Evolutionary conservation across 2,888 invertebrate species (phyloP), one percentile per base, ranked within the genome.

Genomic region (Aricia artaxerxes): DNA sequence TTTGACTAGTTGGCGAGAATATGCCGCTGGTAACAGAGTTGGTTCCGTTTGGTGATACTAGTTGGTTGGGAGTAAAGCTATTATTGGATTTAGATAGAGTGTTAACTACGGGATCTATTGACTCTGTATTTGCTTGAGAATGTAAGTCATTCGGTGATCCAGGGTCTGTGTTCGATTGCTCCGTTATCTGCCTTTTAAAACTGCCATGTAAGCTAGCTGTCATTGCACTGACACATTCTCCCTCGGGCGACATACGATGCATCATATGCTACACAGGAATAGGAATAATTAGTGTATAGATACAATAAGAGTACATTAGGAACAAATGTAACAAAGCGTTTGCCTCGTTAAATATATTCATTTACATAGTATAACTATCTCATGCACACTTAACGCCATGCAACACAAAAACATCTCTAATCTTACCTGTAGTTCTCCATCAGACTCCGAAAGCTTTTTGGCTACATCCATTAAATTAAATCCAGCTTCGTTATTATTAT

Each of bases 181-280:
- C 93, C 84, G 92, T 91, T 83, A 95, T 94, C 88, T 95, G 95
- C 84, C 95, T 89, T 89, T 95, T 95, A 88, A 95, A 95, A 89
- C 96, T 96, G 84, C 96, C 96, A 89, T 96, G 96, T 84, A 96
- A 92, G 86, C 90, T 96, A 83, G 96, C 96, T 81, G 96, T 94
- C 84, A 96, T 96, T 83, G 95, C 94, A 88, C 92, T 95, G 85
- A 94, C 91, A 88, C 95, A 95, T 87, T 96, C 95, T 82, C 96
- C 96, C 86, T 97, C 97, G 77, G 97, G 97, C 81, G 97, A 96
- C 90, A 96, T 94, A 85, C 97, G 95, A 87, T 97, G 96, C 86
- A 96, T 95, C 87, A 96, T 95, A 82, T 96, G 96, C 94, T 96
- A 96, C 87, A 94, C 85, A 87, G 91, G 89, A 92, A 93, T 87